These are phyloP conservation scores for Atta cephalotes DNA, from an alignment of 1,140 invertebrate genomes.

Conservation along the genomic window DNA sequence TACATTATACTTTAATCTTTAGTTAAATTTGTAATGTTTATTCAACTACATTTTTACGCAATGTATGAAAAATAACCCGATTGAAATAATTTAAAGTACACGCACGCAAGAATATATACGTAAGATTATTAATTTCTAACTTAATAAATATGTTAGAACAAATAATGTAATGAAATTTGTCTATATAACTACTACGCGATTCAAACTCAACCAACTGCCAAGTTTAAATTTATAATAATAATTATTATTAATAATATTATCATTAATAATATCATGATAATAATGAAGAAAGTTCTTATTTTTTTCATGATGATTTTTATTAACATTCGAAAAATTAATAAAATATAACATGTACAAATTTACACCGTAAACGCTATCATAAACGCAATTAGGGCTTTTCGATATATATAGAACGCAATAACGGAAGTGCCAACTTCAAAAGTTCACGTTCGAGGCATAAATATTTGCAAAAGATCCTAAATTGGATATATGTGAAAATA, in stretches of 20 bases:
- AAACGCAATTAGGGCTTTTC: background rate
- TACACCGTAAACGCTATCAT: background rate
- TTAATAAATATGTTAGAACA: background rate
- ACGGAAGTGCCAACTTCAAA: background rate
- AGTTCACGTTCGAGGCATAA: conserved; percentile 20
- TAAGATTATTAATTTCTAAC: conserved; percentile 15
- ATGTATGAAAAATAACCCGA: background rate
- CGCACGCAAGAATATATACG: background rate
- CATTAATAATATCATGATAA: background rate
- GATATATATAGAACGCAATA: conserved; percentile 13
- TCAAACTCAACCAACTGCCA: background rate
- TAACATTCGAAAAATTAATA: background rate
- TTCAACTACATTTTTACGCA: background rate
- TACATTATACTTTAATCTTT: conserved; percentile 17
- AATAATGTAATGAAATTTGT: background rate
- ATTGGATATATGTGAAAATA: conserved; percentile 1
- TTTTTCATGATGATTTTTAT: background rate
- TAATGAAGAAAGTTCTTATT: background rate
- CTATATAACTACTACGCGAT: background rate
- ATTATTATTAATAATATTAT: background rate
- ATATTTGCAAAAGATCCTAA: conserved; percentile 25
- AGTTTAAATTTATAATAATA: background rate
- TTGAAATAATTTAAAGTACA: background rate
- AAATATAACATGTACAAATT: background rate
- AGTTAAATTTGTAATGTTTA: conserved; percentile 12